A percentile compares a stretch with the other conserved stretches of the same genome.
phyloP scores from a whole-genome alignment of 2,113 vertebrate species.

The Caranx ignobilis region DNA sequence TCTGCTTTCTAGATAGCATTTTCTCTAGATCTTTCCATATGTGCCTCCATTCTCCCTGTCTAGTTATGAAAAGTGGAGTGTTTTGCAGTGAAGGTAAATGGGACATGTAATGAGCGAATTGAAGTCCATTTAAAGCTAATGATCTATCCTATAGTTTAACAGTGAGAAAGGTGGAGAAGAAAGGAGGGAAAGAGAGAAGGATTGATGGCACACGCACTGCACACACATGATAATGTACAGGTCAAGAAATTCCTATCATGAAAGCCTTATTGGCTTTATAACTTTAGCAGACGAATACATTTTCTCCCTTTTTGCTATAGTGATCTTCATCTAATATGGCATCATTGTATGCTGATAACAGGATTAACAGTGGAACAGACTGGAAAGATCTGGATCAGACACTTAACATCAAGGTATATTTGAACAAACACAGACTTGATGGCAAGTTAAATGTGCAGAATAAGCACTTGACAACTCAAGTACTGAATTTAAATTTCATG shows the following conservation, averaged over 20 bases:
- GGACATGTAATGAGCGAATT: conserved; percentile 83
- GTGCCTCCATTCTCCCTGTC: conserved; percentile 16
- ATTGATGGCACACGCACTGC: conserved; percentile 21
- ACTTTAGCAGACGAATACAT: neutral
- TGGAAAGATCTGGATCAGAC: neutral
- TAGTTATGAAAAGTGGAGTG: conserved; percentile 66
- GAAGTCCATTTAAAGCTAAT: conserved; percentile 81
- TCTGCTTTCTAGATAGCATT: conserved; percentile 24
- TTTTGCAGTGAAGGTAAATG: conserved; percentile 82
- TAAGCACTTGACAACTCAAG: neutral
- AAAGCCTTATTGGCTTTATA: neutral
- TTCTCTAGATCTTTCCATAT: conserved; percentile 17
- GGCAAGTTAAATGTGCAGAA: neutral
- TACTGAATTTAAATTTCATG: neutral
- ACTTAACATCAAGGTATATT: conserved; percentile 9
- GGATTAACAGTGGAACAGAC: neutral
- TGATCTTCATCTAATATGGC: neutral
- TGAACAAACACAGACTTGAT: neutral
- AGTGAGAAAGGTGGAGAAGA: conserved; percentile 30
- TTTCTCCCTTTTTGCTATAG: neutral
- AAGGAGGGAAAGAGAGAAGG: conserved; percentile 53
- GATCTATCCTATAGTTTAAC: conserved; percentile 75
- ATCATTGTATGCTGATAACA: neutral
- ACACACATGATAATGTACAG: conserved; percentile 5
- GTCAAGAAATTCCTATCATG: conserved; percentile 19